Percentiles rank a stretch among this genome's conserved stretches.
phyloP scores from a whole-genome alignment of 2,888 invertebrate species.

The Nomada fabriciana region DNA sequence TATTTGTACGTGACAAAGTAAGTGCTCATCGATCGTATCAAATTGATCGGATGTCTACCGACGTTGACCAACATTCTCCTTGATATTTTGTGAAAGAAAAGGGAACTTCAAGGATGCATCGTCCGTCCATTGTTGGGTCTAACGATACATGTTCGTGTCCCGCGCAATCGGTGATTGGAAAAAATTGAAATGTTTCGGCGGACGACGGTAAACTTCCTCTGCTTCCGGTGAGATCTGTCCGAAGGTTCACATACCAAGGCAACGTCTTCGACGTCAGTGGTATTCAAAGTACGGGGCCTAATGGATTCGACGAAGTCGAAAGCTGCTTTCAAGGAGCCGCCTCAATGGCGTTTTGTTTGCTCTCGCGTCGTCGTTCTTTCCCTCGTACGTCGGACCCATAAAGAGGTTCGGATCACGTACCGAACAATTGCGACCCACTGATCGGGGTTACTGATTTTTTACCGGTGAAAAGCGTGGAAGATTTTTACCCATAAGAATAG shows the following conservation, averaged over 20 bases:
- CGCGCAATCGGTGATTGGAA: conserved; percentile 18
- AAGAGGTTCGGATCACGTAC: conserved; percentile 13
- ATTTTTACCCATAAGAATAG: no score
- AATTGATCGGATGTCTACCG: conserved; percentile 32
- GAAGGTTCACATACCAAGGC: conserved; percentile 33
- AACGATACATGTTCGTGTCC: conserved; percentile 6
- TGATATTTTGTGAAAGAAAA: not conserved
- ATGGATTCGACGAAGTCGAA: conserved; percentile 65
- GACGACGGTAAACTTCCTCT: conserved; percentile 29
- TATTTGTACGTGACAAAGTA: conserved; percentile 27
- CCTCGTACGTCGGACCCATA: not conserved
- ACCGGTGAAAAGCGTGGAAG: not conserved
- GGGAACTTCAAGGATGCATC: not conserved
- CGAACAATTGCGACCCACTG: conserved; percentile 2
- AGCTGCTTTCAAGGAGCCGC: conserved; percentile 39
- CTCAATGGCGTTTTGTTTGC: conserved; percentile 50
- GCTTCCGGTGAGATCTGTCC: conserved; percentile 49
- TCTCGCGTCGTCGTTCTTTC: conserved; percentile 15
- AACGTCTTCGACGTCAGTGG: conserved; percentile 41
- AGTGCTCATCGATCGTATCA: conserved; percentile 41
- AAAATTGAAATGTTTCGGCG: conserved; percentile 16
- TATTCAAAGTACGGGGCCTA: conserved; percentile 59
- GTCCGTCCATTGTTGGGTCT: no score
- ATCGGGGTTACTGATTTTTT: no score
- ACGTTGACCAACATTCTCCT: conserved; percentile 23